Conservation (phyloP, 2,797 vertebrate species). For the Melanotaenia boesemani region DNA sequence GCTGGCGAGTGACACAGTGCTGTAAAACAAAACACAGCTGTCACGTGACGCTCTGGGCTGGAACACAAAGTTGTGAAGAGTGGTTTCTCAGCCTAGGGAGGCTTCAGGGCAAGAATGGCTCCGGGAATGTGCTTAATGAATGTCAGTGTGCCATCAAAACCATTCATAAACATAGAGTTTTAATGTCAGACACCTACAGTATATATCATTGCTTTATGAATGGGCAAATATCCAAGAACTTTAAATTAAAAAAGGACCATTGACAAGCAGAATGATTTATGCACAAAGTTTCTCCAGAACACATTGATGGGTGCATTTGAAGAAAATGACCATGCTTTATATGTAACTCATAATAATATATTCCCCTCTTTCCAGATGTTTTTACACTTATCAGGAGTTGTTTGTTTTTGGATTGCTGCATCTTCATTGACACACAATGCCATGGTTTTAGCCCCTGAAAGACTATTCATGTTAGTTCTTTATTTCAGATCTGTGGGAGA, state of each 20-base stretch:
- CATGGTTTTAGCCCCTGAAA: constrained; percentile 18
- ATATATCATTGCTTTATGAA: not conserved
- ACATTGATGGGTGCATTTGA: constrained; percentile 58
- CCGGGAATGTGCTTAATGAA: too few relatives aligned
- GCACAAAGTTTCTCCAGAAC: constrained; percentile 85
- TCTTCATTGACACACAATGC: constrained; percentile 38
- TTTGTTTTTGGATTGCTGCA: constrained; percentile 46
- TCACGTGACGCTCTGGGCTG: too few relatives aligned
- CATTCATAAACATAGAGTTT: too few relatives aligned
- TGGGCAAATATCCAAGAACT: constrained; percentile 82
- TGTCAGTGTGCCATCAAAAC: too few relatives aligned
- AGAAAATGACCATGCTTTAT: constrained; percentile 18
- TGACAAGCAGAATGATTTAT: constrained; percentile 83
- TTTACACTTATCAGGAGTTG: constrained; percentile 52
- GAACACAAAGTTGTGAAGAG: too few relatives aligned
- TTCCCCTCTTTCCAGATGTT: constrained; percentile 4
- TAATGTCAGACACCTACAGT: too few relatives aligned
- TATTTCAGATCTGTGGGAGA: constrained; percentile 31
- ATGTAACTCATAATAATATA: constrained; percentile 13
- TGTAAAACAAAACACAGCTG: too few relatives aligned
- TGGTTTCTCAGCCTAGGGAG: too few relatives aligned
- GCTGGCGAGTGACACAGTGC: too few relatives aligned
- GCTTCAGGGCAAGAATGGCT: too few relatives aligned
- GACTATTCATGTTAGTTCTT: constrained; percentile 34
- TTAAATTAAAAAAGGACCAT: too few relatives aligned